phyloP scores from a whole-genome alignment of 2,113 vertebrate species.

The Fregata magnificens region DNA sequence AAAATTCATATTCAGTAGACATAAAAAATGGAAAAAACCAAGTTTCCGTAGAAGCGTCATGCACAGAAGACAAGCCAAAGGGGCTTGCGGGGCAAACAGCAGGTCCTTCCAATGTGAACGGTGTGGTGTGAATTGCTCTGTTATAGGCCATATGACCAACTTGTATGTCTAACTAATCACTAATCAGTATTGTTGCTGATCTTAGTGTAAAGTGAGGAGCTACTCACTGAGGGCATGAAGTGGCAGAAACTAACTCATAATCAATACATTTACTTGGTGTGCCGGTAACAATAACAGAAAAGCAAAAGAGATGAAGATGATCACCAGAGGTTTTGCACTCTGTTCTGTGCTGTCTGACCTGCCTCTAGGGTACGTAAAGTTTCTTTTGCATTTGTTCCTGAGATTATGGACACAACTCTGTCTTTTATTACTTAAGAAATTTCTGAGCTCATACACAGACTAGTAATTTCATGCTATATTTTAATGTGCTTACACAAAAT shows the following conservation, averaged over 20 bases:
- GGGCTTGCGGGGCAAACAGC: not conserved
- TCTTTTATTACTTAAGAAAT: not conserved
- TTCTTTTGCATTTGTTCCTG: not conserved
- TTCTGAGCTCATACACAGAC: not conserved
- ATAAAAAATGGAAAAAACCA: not conserved
- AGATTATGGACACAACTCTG: not conserved
- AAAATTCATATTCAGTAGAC: not conserved
- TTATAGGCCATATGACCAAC: not conserved
- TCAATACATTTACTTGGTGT: not conserved
- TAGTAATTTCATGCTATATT: not conserved
- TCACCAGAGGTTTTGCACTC: not conserved
- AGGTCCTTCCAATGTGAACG: not conserved
- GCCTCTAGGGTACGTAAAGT: not conserved
- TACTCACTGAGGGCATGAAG: not conserved
- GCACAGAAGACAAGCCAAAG: not conserved
- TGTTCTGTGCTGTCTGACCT: not conserved
- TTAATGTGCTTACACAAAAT: not conserved
- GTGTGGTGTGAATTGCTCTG: not conserved
- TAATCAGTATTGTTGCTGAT: not conserved
- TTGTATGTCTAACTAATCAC: not conserved
- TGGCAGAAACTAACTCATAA: not conserved
- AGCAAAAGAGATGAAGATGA: not conserved
- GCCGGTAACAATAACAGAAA: not conserved
- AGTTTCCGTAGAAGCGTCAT: not conserved
- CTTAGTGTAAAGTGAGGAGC: not conserved